Conservation (phyloP, 2,888 invertebrate species). For the Sinodicranocentrus sp. region DNA sequence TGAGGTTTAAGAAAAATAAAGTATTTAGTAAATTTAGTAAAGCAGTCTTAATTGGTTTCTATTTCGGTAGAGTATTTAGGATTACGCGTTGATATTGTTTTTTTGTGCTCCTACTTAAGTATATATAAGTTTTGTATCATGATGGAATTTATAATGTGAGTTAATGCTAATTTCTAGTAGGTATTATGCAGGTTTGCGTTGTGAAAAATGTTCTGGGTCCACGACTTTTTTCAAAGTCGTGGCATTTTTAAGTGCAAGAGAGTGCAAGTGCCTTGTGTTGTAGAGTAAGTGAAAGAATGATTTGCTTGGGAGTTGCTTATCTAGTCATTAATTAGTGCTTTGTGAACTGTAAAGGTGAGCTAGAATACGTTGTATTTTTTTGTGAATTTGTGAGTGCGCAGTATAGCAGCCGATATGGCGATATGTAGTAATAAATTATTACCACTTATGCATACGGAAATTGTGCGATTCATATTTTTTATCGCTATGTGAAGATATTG, state of each 20-base stretch:
- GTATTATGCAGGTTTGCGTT: slow-evolving; percentile 21
- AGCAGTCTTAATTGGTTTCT: slow-evolving; percentile 23
- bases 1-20: slow-evolving; percentile 41
- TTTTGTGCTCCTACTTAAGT: neutral
- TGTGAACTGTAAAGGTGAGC: no score
- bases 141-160: neutral
- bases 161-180: slow-evolving; percentile 15
- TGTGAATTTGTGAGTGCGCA: no score
- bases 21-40: slow-evolving; percentile 45
- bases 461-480: no score
- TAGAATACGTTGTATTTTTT: no score
- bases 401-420: no score
- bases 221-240: no score
- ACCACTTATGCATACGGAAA: no score
- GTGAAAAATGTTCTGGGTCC: slow-evolving; percentile 5
- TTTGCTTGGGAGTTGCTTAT: no score
- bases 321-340: no score
- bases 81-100: neutral
- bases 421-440: no score
- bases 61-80: neutral
- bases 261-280: slow-evolving; percentile 6
- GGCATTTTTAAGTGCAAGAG: neutral
- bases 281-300: no score
- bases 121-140: slow-evolving; percentile 19
- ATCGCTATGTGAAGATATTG: no score